Evolutionary conservation across 2,113 vertebrate species (phyloP), one percentile per base, ranked within the genome.

Genomic region (Cettia cetti): DNA sequence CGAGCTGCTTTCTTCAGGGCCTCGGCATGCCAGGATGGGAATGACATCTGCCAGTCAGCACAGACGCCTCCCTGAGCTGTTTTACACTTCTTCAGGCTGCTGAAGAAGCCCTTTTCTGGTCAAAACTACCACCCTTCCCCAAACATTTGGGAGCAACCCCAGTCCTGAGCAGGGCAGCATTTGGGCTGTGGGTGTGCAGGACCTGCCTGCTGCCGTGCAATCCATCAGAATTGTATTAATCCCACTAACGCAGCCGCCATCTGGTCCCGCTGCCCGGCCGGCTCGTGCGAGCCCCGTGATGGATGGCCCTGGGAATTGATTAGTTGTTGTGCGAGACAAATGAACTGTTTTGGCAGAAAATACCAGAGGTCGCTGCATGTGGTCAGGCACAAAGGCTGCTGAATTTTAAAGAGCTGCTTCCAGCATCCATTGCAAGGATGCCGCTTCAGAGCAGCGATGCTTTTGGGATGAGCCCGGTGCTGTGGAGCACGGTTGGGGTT

Each of bases 231-330:
- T 97, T 97, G 97, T 98, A 99, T 99, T 99, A 99, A 99, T 99
- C 98, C 98, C 96, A 90, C 96, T 97, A 98, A 98, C 95, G 60
- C 94, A 95, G 97, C 97, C 94, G 47, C 98, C 98, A 98, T 98
- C 98, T 98, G 98, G 97, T 97, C 97, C 96, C 37, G 80, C 96
- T 96, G 95, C 97, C 49, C 94, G 97, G 80, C 97, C 95, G 59
- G 95, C 97, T 97, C 95, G 66, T 96, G 53, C 96, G 95, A 98
- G 97, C 95, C 97, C 97, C 18, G 96, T 99, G 99, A 99, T 99
- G 98, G 99, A 99, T 99, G 98, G 99, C 97, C 97, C 97, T 96
- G 96, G 95, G 98, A 98, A 99, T 99, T 99, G 99, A 99, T 99
- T 99, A 99, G 98, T 99, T 98, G 98, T 98, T 98, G 97, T 94